phyloP scores from a whole-genome alignment of 2,888 invertebrate species.

The Tuta absoluta region DNA sequence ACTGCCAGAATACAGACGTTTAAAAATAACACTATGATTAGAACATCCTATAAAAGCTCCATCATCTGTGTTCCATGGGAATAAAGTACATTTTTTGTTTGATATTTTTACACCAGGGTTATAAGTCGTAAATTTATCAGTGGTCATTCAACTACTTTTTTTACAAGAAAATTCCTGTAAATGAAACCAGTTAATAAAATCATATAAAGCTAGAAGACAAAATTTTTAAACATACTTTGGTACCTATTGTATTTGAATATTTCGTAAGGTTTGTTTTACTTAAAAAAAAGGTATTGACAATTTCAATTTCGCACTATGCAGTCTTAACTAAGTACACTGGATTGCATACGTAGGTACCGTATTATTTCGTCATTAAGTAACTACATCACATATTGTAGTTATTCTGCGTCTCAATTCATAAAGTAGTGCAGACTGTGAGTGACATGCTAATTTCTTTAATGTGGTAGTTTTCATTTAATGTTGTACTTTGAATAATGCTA shows the following conservation, averaged over 20 bases:
- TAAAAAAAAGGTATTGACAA: too few relatives aligned
- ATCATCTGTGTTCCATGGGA: slow-evolving; percentile 17
- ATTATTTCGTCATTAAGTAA: too few relatives aligned
- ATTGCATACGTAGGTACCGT: too few relatives aligned
- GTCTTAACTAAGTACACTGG: too few relatives aligned
- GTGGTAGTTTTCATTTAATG: too few relatives aligned
- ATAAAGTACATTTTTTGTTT: not conserved
- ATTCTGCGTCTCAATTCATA: not conserved
- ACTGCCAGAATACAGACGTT: not conserved
- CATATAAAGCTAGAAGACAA: not conserved
- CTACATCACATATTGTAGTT: not conserved
- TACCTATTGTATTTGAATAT: too few relatives aligned
- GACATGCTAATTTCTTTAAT: too few relatives aligned
- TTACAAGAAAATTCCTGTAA: too few relatives aligned
- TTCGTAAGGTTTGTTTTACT: too few relatives aligned
- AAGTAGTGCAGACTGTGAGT: too few relatives aligned
- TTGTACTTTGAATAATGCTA: not conserved
- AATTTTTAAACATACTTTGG: too few relatives aligned
- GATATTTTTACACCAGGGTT: not conserved
- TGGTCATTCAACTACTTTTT: slow-evolving; percentile 16
- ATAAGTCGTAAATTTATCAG: not conserved
- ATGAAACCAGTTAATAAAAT: not conserved
- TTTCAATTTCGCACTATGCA: too few relatives aligned
- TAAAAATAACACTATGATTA: not conserved
- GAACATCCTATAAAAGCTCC: not conserved